Percentiles rank a stretch among this genome's conserved stretches.
Conservation (phyloP, 1,140 invertebrate genomes). For the Calephelis virginiensis region DNA sequence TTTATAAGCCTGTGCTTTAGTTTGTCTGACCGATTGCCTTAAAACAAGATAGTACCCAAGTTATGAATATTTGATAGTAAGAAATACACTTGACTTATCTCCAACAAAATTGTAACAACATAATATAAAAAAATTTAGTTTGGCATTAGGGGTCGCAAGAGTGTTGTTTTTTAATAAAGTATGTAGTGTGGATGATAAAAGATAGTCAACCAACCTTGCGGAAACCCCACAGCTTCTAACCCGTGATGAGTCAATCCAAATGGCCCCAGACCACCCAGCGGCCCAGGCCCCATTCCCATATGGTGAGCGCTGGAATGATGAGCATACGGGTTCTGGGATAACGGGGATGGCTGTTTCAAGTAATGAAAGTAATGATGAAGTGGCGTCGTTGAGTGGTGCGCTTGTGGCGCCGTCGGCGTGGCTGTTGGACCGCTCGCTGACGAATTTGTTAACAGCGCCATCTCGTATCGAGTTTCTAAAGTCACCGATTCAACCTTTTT, state of each 20-base stretch:
- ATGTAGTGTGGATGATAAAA: no score
- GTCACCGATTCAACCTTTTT: conserved; percentile 55
- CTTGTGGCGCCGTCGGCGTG: conserved; percentile 53
- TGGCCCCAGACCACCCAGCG: conserved; percentile 65
- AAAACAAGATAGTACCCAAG: no score
- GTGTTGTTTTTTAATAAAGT: no score
- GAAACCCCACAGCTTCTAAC: conserved; percentile 73
- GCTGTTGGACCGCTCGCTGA: conserved; percentile 54
- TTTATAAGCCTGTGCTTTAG: neutral
- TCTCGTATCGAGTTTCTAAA: conserved; percentile 37
- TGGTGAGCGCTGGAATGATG: conserved; percentile 69
- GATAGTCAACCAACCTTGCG: conserved; percentile 61
- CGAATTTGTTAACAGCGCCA: conserved; percentile 68
- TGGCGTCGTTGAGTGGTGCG: conserved; percentile 65
- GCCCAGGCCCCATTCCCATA: conserved; percentile 70
- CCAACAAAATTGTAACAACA: no score
- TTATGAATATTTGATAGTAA: no score
- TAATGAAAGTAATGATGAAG: conserved; percentile 76
- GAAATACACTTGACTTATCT: no score
- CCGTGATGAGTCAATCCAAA: conserved; percentile 73
- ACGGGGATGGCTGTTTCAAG: conserved; percentile 67
- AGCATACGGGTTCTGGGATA: conserved; percentile 70
- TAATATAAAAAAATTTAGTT: no score
- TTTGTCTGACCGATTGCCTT: no score
- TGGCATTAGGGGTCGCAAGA: no score